Conservation (phyloP, 2,113 vertebrate species). For the Colistium nudipinnis region DNA sequence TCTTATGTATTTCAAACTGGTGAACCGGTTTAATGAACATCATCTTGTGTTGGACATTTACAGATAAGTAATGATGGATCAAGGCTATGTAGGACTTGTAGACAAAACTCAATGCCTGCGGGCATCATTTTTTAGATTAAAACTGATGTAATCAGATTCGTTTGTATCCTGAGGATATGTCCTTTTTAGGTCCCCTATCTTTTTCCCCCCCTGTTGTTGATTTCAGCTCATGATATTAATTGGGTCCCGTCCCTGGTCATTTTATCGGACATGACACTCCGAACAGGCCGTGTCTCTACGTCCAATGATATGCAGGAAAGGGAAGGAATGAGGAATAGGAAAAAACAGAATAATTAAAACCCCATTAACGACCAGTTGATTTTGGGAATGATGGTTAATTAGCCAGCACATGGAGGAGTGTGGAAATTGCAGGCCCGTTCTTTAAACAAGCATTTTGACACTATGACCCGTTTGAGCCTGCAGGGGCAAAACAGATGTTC, state of each 20-base stretch:
- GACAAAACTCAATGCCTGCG: conserved; percentile 62
- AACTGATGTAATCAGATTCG: conserved; percentile 83
- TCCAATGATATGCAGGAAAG: conserved; percentile 54
- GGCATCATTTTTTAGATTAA: conserved; percentile 80
- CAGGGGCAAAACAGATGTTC: conserved; percentile 32
- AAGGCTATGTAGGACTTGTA: conserved; percentile 11
- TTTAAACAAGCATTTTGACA: conserved; percentile 69
- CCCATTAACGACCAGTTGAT: conserved; percentile 87
- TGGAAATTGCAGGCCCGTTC: conserved; percentile 56
- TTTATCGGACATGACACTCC: conserved; percentile 87
- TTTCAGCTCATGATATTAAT: conserved; percentile 87
- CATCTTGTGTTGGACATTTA: conserved; percentile 6
- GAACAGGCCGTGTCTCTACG: conserved; percentile 81
- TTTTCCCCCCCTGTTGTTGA: conserved; percentile 65
- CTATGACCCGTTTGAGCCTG: conserved; percentile 70
- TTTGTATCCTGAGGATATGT: conserved; percentile 80
- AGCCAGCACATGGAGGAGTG: conserved; percentile 79
- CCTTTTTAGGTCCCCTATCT: conserved; percentile 77
- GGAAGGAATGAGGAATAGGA: conserved; percentile 54
- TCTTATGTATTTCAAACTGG: background rate
- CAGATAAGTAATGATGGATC: conserved; percentile 32
- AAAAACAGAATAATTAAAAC: conserved; percentile 78
- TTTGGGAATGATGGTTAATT: conserved; percentile 89
- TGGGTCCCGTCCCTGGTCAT: conserved; percentile 82
- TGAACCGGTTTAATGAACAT: background rate